Percentiles rank a stretch among this genome's conserved stretches.
Evolutionary conservation across 2,797 vertebrate species (phyloP).

Genomic region (Brotula barbata): DNA sequence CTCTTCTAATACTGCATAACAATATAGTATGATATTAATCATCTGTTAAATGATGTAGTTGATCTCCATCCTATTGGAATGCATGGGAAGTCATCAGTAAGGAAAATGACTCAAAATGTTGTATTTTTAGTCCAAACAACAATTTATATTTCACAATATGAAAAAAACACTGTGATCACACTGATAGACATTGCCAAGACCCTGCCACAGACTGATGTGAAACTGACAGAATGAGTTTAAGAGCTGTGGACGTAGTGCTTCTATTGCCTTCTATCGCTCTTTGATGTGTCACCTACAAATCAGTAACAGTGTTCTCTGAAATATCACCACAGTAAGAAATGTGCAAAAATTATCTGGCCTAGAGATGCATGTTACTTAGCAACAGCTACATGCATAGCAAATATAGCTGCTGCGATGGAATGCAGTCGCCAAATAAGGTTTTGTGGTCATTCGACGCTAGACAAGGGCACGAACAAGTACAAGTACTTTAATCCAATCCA

Average conservation of each 20-base stretch:
- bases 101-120: slow-evolving; percentile 23
- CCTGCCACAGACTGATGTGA: neutral
- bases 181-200: neutral
- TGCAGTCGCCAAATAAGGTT: slow-evolving; percentile 39
- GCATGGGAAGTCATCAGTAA: slow-evolving; percentile 43
- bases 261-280: slow-evolving; percentile 51
- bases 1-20: slow-evolving; percentile 37
- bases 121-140: slow-evolving; percentile 22
- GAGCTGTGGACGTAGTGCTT: slow-evolving; percentile 21
- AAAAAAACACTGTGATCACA: slow-evolving; percentile 2
- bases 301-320: slow-evolving; percentile 32
- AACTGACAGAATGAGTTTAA: slow-evolving; percentile 18
- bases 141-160: slow-evolving; percentile 8
- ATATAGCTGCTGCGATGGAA: slow-evolving; percentile 36
- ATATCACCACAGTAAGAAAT: slow-evolving; percentile 28
- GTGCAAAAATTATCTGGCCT: slow-evolving; percentile 38
- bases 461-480: slow-evolving; percentile 15
- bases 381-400: slow-evolving; percentile 40
- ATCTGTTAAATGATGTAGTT: slow-evolving; percentile 33
- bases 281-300: slow-evolving; percentile 30
- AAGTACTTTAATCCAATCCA: slow-evolving; percentile 2
- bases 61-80: slow-evolving; percentile 37
- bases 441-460: slow-evolving; percentile 25
- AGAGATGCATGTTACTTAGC: slow-evolving; percentile 60
- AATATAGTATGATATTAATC: slow-evolving; percentile 37